Evolutionary conservation across 2,797 vertebrate genomes (phyloP).

Genomic region (Acridotheres tristis): DNA sequence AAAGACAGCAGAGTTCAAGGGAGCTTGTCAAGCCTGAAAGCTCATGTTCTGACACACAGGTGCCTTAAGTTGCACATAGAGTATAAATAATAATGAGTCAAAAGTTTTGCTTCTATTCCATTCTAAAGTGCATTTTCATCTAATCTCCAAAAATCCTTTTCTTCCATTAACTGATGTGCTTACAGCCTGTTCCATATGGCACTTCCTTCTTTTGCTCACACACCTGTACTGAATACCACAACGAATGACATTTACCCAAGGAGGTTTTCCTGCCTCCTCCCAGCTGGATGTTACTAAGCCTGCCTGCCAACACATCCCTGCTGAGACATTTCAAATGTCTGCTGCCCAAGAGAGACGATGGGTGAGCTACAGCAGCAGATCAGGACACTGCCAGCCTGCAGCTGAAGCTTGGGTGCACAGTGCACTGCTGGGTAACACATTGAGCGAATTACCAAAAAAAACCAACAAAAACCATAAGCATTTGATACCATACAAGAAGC

Average conservation of each 20-base stretch:
- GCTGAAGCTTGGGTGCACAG: background rate
- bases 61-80: background rate
- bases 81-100: background rate
- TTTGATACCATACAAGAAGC: background rate
- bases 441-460: background rate
- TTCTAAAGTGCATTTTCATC: background rate
- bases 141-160: background rate
- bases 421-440: rapidly evolving
- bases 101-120: background rate
- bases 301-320: background rate
- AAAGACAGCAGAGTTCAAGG: background rate
- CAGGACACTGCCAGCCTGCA: background rate
- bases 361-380: background rate
- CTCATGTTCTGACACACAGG: background rate
- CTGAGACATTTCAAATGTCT: background rate
- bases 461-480: rapidly evolving
- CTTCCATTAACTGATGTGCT: background rate
- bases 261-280: background rate
- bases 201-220: background rate
- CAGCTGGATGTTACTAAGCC: too few species aligned
- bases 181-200: background rate
- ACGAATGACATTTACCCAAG: background rate
- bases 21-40: background rate
- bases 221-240: background rate
- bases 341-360: background rate